These are phyloP conservation scores for Saguinus midas DNA, from an alignment of 2,113 vertebrate species.

Conservation along the genomic window DNA sequence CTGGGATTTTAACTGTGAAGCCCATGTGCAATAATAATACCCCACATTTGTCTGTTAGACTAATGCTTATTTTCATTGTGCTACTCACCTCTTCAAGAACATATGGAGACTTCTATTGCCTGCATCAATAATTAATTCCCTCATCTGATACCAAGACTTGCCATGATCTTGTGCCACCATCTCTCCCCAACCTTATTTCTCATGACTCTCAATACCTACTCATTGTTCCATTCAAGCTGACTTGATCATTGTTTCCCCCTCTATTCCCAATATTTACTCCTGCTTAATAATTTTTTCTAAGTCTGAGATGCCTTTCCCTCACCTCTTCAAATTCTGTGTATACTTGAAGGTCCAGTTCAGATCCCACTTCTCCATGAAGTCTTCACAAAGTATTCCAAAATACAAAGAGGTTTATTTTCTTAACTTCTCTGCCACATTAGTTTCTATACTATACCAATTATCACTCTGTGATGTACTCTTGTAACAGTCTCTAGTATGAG, in stretches of 20 bases:
- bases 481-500: neutral
- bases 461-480: neutral
- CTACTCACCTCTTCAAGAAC: neutral
- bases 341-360: neutral
- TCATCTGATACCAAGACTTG: neutral
- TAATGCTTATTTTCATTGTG: neutral
- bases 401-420: neutral
- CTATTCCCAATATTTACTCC: neutral
- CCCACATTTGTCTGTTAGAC: neutral
- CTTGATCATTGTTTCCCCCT: neutral
- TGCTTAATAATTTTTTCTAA: constrained; percentile 18
- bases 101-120: neutral
- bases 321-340: neutral
- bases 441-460: neutral
- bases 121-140: neutral
- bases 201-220: neutral
- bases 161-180: neutral
- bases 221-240: neutral
- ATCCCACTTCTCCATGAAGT: neutral
- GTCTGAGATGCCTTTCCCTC: neutral
- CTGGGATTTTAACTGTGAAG: neutral
- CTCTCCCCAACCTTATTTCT: neutral
- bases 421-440: neutral
- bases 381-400: neutral
- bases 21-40: neutral